Conservation (phyloP, 2,888 invertebrate species). For the Labia minor region DNA sequence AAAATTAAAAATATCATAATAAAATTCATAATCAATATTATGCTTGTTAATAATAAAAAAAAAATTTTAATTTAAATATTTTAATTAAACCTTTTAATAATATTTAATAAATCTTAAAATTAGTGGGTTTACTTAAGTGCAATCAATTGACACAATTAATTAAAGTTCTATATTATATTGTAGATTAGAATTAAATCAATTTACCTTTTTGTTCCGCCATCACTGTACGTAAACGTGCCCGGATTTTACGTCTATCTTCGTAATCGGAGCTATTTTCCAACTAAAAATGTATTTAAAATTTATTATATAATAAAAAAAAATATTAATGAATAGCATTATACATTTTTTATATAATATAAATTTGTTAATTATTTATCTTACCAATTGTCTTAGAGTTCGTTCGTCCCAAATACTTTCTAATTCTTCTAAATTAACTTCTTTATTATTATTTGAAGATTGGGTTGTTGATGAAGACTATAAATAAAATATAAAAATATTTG, state of each 20-base stretch:
- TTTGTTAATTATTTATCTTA: constrained; percentile 36
- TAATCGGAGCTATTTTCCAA: constrained; percentile 75
- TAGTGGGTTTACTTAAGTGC: too few species aligned
- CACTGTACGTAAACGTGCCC: constrained; percentile 68
- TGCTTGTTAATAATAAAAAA: too few species aligned
- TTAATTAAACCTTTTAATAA: not conserved
- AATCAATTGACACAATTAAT: too few species aligned
- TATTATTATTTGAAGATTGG: constrained; percentile 17
- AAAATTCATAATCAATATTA: too few species aligned
- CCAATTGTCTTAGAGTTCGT: constrained; percentile 56
- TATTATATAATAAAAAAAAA: not conserved
- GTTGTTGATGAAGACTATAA: constrained; percentile 18
- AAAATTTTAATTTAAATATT: constrained; percentile 3
- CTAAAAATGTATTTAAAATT: constrained; percentile 40
- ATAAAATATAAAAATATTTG: not conserved
- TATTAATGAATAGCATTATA: not conserved
- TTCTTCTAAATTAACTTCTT: constrained; percentile 35
- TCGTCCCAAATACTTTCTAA: constrained; percentile 70
- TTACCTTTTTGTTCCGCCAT: constrained; percentile 82
- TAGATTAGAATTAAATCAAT: too few species aligned
- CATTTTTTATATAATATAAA: constrained; percentile 8
- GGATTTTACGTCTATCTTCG: constrained; percentile 73
- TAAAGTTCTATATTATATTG: too few species aligned
- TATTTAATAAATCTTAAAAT: constrained; percentile 22
- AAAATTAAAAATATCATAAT: constrained; percentile 26